phyloP scores from a whole-genome alignment of 2,888 invertebrate genomes.

The Heliconius erato region DNA sequence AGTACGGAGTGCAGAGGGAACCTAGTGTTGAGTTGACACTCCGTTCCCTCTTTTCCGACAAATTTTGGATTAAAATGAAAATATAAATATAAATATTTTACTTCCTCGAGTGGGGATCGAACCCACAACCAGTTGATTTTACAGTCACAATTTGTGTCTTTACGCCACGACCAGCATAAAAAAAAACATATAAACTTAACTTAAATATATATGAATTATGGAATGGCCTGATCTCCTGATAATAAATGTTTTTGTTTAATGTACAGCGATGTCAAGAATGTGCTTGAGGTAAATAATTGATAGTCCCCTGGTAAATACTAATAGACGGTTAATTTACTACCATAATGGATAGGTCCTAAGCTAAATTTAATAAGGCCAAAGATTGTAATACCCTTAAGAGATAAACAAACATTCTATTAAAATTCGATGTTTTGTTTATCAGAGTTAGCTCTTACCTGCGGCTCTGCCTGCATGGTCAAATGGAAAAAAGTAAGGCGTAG shows the following conservation, averaged over 20 bases:
- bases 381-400: background rate
- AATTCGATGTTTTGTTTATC: background rate
- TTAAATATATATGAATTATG: background rate
- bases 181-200: too few relatives aligned
- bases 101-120: too few relatives aligned
- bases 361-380: background rate
- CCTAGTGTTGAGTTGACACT: background rate
- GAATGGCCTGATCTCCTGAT: background rate
- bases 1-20: too few relatives aligned
- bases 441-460: too few relatives aligned
- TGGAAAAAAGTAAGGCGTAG: too few relatives aligned
- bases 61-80: background rate
- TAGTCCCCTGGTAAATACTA: slow-evolving; percentile 33
- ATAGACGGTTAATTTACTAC: slow-evolving; percentile 35
- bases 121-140: too few relatives aligned
- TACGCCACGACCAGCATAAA: too few relatives aligned
- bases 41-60: background rate
- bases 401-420: background rate
- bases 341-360: slow-evolving; percentile 44
- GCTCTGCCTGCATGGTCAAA: too few relatives aligned
- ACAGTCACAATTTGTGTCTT: too few relatives aligned
- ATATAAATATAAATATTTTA: too few relatives aligned
- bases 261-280: background rate
- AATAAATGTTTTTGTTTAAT: background rate
- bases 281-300: slow-evolving; percentile 43